Base-by-base conservation (phyloP, 2,113 vertebrate genomes). In the Catharus fuscescens region DNA sequence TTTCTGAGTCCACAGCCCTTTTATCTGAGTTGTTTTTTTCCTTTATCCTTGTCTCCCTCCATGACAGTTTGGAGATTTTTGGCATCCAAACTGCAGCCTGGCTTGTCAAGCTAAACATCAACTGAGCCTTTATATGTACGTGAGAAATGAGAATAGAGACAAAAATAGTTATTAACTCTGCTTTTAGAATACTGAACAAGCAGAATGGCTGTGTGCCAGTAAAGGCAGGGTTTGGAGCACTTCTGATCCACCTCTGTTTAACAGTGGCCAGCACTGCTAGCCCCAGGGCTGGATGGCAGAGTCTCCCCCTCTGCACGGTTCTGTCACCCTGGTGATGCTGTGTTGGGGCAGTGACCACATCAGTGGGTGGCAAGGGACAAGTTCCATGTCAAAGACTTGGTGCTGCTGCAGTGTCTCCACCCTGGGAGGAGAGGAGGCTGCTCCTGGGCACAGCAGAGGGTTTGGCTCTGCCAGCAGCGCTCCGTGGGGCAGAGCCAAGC, bases 41-140 rank as follows among this genome's bases (percentile, higher is more conserved):
- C 83, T 92, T 86, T 88, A 86, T 96, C 90, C 72, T 67, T 88
- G 85, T 92, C 94, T 95, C 92, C 70, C 76, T 96, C 95, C 82
- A 36, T 96, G 95, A 96, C 96, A 96, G 93, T 93, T 94, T 78
- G 50, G 95, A 96, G 94, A 80, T 73, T 93, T 94, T 88, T 95
- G 94, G 96, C 96, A 96, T 88, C 82, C 14, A 64, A 90, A 80
- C 92, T 66, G 92, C 96, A 96, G 94, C 94, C 90, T 66, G 56
- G 88, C 79, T 83, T 96, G 93, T 96, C 94, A 95, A 93, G 88
- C 90, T 80, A 32, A 92, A 48, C 85, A 92, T 95, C 94, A 95
- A 72, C 93, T 14, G 85, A 81, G 85, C 88, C 93, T 94, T 90
- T 73, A 65, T 76, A 87, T 8, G 76, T 95, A 96, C 23, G 94